Conservation (phyloP, 2,797 vertebrate species). For the Vultur gryphus region DNA sequence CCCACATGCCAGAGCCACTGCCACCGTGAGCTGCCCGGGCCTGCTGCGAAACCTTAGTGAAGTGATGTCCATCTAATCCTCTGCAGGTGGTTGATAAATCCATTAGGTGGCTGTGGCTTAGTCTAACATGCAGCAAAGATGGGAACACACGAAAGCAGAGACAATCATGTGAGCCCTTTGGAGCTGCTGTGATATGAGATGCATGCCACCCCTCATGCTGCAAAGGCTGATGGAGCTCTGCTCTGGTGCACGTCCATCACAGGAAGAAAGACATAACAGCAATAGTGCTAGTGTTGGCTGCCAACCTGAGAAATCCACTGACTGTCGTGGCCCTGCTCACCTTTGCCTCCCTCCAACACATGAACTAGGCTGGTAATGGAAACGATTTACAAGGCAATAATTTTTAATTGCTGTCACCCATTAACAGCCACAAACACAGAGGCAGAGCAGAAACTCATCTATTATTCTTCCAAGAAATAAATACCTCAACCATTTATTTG, state of each 20-base stretch:
- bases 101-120: not conserved
- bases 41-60: not conserved
- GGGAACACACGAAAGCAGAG: not conserved
- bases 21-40: not conserved
- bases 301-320: not conserved
- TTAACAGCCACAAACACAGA: not conserved
- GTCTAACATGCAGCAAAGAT: not conserved
- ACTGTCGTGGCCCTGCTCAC: not conserved
- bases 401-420: not conserved
- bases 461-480: not conserved
- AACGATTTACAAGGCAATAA: not conserved
- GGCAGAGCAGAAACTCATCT: not conserved
- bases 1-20: not conserved
- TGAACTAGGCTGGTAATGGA: not conserved
- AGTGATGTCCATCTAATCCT: not conserved
- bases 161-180: not conserved
- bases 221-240: not conserved
- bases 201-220: not conserved
- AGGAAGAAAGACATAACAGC: not conserved
- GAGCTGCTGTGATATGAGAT: not conserved
- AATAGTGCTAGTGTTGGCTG: not conserved
- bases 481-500: not conserved
- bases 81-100: not conserved
- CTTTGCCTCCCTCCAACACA: not conserved
- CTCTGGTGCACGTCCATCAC: not conserved